A percentile compares a stretch with the other conserved stretches of the same genome.
phyloP scores from a whole-genome alignment of 1,140 invertebrate species.

The Conus ventricosus region DNA sequence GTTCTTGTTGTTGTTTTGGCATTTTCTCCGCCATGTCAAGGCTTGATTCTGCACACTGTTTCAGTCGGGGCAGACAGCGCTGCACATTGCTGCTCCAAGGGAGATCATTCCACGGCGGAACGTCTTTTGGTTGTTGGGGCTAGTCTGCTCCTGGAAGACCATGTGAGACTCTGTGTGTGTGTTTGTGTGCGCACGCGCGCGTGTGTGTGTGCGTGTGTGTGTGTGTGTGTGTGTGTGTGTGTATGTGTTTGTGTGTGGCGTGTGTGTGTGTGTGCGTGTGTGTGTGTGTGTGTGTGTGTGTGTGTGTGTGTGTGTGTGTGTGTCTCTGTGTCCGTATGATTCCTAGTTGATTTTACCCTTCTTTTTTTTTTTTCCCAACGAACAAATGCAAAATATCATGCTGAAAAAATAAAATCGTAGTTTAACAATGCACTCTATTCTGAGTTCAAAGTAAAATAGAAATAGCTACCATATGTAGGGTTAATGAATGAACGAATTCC shows the following conservation, averaged over 20 bases:
- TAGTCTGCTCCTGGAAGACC: conserved; percentile 26
- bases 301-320: conserved; percentile 9
- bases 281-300: conserved; percentile 6
- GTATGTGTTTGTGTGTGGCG: conserved; percentile 3
- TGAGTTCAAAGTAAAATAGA: too few species aligned
- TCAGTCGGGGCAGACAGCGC: conserved; percentile 20
- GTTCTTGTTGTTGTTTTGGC: too few species aligned
- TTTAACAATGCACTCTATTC: too few species aligned
- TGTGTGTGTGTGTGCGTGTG: conserved; percentile 3
- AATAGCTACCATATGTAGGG: too few species aligned
- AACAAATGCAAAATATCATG: too few species aligned
- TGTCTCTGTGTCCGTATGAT: conserved; percentile 7
- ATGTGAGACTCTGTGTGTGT: conserved; percentile 17
- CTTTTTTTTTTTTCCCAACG: too few species aligned
- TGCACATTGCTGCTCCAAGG: conserved; percentile 30
- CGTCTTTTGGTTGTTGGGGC: not conserved
- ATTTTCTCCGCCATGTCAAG: too few species aligned
- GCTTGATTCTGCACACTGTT: too few species aligned
- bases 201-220: conserved; percentile 5
- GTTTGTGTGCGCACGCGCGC: not conserved
- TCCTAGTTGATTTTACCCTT: not conserved
- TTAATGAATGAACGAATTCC: too few species aligned
- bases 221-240: conserved; percentile 13
- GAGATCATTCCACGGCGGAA: conserved; percentile 16
- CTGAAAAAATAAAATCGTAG: too few species aligned